A percentile compares a stretch with the other conserved stretches of the same genome.
Evolutionary conservation across 2,797 vertebrate genomes (phyloP).

Genomic region (Malurus leucopterus): DNA sequence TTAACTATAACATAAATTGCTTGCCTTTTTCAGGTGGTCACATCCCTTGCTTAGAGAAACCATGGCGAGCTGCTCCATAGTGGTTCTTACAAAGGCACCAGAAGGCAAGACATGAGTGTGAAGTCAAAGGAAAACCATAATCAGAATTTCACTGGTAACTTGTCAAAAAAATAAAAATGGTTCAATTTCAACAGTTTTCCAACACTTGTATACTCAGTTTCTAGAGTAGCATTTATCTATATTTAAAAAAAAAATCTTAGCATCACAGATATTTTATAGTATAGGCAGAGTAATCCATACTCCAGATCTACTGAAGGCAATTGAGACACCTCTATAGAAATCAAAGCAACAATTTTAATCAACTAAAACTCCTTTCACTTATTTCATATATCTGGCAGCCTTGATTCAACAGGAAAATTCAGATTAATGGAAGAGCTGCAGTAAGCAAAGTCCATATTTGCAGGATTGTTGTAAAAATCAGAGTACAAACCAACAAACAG

Average conservation of each 20-base stretch:
- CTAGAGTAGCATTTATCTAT: not conserved
- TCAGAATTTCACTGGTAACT: not conserved
- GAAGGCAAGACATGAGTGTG: not conserved
- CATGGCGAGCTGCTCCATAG: fast-evolving
- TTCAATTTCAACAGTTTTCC: not conserved
- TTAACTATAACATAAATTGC: not conserved
- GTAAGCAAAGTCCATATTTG: not conserved
- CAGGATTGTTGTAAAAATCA: not conserved
- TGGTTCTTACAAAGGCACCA: not conserved
- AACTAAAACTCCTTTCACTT: not conserved
- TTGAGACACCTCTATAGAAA: not conserved
- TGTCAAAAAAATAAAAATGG: not conserved
- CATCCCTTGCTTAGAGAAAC: not conserved
- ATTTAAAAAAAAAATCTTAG: not conserved
- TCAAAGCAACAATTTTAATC: not conserved
- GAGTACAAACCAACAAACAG: not conserved
- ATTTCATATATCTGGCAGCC: not conserved
- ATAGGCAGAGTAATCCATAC: not conserved
- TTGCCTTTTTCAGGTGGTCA: not conserved
- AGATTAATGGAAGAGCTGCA: not conserved
- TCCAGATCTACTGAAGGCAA: not conserved
- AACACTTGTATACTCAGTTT: not conserved
- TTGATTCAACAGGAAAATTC: not conserved
- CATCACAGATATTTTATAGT: not conserved
- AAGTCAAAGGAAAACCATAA: not conserved